A percentile compares a stretch with the other conserved stretches of the same genome.
Conservation (phyloP, 2,113 vertebrate species). For the Notothenia rossii region DNA sequence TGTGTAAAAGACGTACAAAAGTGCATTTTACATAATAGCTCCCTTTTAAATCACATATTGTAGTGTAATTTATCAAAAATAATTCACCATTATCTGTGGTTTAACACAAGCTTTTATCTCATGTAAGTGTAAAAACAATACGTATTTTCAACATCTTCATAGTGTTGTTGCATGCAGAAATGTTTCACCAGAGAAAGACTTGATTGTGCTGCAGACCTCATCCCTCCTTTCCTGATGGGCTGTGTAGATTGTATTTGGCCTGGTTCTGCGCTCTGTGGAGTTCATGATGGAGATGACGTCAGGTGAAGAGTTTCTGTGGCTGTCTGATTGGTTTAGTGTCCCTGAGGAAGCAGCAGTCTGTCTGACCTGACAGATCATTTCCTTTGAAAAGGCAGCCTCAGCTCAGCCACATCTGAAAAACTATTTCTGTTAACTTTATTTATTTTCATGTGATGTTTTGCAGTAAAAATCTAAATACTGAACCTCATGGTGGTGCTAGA, state of each 20-base stretch:
- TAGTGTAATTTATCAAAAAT: no score
- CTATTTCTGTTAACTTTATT: background rate
- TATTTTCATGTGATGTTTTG: constrained; percentile 2
- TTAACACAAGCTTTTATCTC: no score
- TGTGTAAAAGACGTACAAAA: no score
- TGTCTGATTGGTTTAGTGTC: constrained; percentile 43
- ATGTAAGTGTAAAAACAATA: background rate
- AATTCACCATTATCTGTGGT: no score
- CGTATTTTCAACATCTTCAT: background rate
- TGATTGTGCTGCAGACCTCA: constrained; percentile 9
- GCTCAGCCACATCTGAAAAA: constrained; percentile 18
- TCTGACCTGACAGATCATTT: constrained; percentile 40
- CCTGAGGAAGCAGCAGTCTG: constrained; percentile 18
- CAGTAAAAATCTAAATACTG: background rate
- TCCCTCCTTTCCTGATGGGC: constrained; percentile 14
- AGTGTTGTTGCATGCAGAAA: background rate
- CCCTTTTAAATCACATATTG: no score
- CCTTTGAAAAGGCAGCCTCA: constrained; percentile 14
- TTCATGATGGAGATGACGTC: constrained; percentile 40
- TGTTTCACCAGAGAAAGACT: constrained; percentile 1
- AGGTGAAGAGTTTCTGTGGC: constrained; percentile 10
- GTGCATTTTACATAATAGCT: no score
- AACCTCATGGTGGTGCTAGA: background rate
- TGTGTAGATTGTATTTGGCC: constrained; percentile 17
- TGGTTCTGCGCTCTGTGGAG: constrained; percentile 20